These are phyloP conservation scores for Cyrtodaria siliqua DNA, from an alignment of 2,888 invertebrate species.

Conservation along the genomic window DNA sequence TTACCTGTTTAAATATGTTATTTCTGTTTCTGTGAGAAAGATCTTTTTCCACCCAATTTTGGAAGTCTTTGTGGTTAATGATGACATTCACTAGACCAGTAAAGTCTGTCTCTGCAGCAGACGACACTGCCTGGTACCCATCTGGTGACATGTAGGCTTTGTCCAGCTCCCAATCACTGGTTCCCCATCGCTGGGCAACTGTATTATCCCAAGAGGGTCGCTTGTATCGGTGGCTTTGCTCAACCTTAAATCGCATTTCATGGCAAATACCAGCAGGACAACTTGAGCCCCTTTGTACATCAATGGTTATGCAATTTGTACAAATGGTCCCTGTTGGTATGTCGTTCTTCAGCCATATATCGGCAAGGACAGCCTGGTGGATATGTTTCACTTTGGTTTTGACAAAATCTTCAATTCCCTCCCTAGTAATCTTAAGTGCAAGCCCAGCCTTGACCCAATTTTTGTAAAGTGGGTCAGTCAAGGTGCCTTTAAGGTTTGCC, in stretches of 20 bases:
- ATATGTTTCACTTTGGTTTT: background rate
- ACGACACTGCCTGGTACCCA: background rate
- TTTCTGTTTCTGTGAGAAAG: too few relatives aligned
- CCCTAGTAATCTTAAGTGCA: background rate
- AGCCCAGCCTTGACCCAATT: constrained; percentile 9
- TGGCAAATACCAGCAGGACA: background rate
- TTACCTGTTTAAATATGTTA: too few relatives aligned
- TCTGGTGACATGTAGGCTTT: constrained; percentile 10
- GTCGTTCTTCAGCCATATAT: too few relatives aligned
- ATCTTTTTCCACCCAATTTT: background rate
- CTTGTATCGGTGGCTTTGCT: background rate
- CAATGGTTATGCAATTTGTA: too few relatives aligned
- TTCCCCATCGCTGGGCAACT: background rate
- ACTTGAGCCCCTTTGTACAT: too few relatives aligned
- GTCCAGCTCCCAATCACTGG: constrained; percentile 1
- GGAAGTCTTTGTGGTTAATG: constrained; percentile 7
- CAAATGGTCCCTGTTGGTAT: too few relatives aligned
- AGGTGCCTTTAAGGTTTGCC: too few relatives aligned
- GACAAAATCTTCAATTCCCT: constrained; percentile 7
- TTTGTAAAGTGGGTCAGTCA: background rate
- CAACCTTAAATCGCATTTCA: background rate
- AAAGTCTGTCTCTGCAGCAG: constrained; percentile 8
- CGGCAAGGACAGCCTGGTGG: background rate
- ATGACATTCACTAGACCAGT: background rate
- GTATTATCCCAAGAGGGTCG: constrained; percentile 9